Percentiles rank a stretch among this genome's conserved stretches.
Evolutionary conservation across 2,888 invertebrate species (phyloP).

Genomic region (Formica aserva): DNA sequence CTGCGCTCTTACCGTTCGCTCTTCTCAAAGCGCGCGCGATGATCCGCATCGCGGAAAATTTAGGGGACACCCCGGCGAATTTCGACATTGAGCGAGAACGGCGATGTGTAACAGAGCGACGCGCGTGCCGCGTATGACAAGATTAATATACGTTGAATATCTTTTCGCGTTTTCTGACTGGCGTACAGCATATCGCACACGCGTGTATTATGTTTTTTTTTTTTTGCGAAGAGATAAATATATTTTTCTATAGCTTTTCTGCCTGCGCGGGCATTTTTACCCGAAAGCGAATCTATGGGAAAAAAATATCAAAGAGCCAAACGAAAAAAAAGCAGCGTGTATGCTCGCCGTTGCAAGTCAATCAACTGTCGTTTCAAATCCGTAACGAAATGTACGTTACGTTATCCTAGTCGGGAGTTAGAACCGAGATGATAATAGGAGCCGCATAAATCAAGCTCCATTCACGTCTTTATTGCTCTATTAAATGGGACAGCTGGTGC

Average conservation of each 20-base stretch:
- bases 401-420: constrained; percentile 38
- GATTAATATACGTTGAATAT: constrained; percentile 27
- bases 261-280: background rate
- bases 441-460: constrained; percentile 84
- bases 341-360: constrained; percentile 12
- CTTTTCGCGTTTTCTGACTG: background rate
- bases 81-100: constrained; percentile 24
- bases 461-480: constrained; percentile 85
- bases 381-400: constrained; percentile 48
- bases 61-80: constrained; percentile 15
- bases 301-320: constrained; percentile 15
- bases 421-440: constrained; percentile 83
- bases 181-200: constrained; percentile 16
- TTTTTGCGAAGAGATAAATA: constrained; percentile 1
- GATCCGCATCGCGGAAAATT: constrained; percentile 39
- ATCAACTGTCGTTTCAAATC: constrained; percentile 27
- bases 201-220: background rate
- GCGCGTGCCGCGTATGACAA: constrained; percentile 28
- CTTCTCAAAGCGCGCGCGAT: constrained; percentile 22
- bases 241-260: background rate
- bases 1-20: background rate
- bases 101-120: constrained; percentile 7
- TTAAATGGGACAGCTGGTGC: constrained; percentile 85
- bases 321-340: constrained; percentile 2
- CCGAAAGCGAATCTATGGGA: background rate